Percentiles rank a stretch among this genome's conserved stretches.
phyloP scores from a whole-genome alignment of 2,888 invertebrate species.

The Dynastes hyllus region DNA sequence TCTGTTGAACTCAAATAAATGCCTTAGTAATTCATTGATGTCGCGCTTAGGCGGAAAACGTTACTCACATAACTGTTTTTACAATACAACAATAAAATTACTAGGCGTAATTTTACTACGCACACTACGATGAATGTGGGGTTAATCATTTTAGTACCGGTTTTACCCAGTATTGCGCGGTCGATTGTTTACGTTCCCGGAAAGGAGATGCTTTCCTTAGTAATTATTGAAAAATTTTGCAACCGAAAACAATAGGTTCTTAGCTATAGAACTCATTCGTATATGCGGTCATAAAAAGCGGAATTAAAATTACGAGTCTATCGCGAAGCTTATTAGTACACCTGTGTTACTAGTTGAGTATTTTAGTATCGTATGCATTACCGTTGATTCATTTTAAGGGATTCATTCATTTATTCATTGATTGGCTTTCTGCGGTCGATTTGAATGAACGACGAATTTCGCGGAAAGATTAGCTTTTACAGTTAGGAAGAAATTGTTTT shows the following conservation, averaged over 20 bases:
- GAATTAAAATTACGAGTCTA: neutral
- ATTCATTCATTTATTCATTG: neutral
- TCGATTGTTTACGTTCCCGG: neutral
- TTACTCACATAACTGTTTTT: no score
- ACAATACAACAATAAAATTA: no score
- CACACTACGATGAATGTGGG: conserved; percentile 1
- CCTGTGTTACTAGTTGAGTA: no score
- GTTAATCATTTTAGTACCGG: conserved; percentile 29
- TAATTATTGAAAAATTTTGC: conserved; percentile 15
- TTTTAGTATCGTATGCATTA: no score
- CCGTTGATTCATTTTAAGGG: neutral
- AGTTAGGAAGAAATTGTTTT: neutral
- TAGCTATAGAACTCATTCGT: neutral
- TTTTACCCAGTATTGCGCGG: neutral
- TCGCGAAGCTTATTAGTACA: no score
- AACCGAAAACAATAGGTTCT: conserved; percentile 24
- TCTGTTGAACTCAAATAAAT: no score
- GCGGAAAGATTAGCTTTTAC: conserved; percentile 7
- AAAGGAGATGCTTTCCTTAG: conserved; percentile 11
- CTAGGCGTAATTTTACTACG: neutral
- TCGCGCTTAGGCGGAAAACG: no score
- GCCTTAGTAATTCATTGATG: no score
- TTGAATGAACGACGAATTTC: neutral
- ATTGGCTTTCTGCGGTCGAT: conserved; percentile 1
- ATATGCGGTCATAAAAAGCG: conserved; percentile 1